Percentiles rank a stretch among this genome's conserved stretches.
These are phyloP conservation scores for Damaliscus lunatus DNA, from an alignment of 2,113 vertebrate species.

Conservation along the genomic window DNA sequence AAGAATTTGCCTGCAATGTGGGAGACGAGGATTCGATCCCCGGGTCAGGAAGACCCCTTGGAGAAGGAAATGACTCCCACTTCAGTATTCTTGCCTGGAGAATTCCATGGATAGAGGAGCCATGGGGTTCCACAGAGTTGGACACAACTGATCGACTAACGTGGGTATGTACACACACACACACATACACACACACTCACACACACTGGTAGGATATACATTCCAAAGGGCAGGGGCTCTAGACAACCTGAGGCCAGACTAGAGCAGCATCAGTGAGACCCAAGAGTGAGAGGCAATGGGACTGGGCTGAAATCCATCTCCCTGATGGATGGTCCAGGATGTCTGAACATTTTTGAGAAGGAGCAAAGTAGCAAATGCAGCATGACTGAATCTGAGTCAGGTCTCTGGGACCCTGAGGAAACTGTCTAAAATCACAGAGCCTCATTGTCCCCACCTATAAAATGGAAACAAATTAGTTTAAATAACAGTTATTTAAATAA, in stretches of 20 bases:
- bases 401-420: not conserved
- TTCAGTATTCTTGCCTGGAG: not conserved
- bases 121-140: not conserved
- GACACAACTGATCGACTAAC: not conserved
- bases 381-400: not conserved
- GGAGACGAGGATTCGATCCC: accelerated
- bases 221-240: not conserved
- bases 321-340: too few relatives aligned
- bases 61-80: not conserved
- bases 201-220: not conserved
- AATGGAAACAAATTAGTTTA: not conserved
- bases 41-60: not conserved
- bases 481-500: not conserved
- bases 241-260: not conserved
- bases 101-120: not conserved
- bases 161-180: not conserved
- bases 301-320: too few relatives aligned
- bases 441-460: not conserved
- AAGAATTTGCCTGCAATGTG: not conserved
- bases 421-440: not conserved
- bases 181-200: not conserved
- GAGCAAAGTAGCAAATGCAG: not conserved
- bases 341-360: not conserved
- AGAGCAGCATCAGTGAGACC: not conserved
- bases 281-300: not conserved